Conservation (phyloP, 2,888 invertebrate species). For the Ptychoptera contaminata region DNA sequence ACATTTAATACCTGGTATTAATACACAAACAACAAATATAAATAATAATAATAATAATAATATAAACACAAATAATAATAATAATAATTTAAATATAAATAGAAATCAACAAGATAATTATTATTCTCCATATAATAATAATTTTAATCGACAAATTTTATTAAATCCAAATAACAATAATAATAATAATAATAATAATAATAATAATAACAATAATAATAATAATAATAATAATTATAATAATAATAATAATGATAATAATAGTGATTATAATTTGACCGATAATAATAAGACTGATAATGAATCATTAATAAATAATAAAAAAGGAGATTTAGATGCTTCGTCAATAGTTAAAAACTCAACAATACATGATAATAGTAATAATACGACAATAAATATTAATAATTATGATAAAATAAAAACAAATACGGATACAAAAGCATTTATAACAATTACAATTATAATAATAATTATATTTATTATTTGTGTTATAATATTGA, state of each 20-base stretch:
- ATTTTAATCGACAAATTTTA: too few species aligned
- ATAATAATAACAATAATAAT: not conserved
- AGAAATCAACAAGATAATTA: too few species aligned
- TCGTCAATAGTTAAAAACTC: not conserved
- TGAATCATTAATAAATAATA: too few species aligned
- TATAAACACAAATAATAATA: constrained; percentile 2
- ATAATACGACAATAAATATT: constrained; percentile 1
- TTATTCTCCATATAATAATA: too few species aligned
- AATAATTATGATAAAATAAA: constrained; percentile 19
- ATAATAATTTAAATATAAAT: constrained; percentile 8
- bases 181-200: constrained; percentile 13
- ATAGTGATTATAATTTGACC: constrained; percentile 1
- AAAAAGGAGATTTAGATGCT: constrained; percentile 7
- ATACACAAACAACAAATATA: constrained; percentile 22
- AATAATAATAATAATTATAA: not conserved
- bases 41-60: constrained; percentile 10
- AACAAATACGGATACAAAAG: constrained; percentile 34
- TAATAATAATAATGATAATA: not conserved
- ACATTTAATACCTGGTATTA: constrained; percentile 23
- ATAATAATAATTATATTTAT: constrained; percentile 48
- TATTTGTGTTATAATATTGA: constrained; percentile 49
- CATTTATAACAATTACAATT: constrained; percentile 52
- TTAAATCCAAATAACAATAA: too few species aligned
- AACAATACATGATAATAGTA: constrained; percentile 13
- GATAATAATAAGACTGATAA: not conserved